Conservation (phyloP, 2,888 invertebrate species). For the Xiphydria camelus region DNA sequence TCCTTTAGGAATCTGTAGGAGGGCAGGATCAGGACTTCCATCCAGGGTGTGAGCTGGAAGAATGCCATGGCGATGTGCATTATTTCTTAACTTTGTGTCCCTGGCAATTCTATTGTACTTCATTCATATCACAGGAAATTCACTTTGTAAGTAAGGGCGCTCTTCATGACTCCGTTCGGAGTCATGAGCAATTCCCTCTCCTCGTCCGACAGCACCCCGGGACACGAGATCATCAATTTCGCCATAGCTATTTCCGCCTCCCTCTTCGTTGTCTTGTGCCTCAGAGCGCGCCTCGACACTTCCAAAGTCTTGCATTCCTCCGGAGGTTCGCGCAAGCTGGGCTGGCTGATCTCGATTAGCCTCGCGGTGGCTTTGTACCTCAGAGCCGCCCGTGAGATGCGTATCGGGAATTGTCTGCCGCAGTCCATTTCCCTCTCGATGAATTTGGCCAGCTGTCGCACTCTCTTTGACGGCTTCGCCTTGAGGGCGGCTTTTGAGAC, state of each 20-base stretch:
- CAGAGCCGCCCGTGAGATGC: constrained; percentile 29
- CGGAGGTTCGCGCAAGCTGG: constrained; percentile 13
- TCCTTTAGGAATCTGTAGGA: constrained; percentile 31
- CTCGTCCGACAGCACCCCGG: constrained; percentile 27
- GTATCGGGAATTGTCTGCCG: constrained; percentile 27
- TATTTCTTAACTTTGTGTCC: background rate
- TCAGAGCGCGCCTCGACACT: constrained; percentile 8
- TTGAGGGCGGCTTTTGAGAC: constrained; percentile 3
- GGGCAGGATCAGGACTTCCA: constrained; percentile 35
- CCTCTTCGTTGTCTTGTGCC: constrained; percentile 10
- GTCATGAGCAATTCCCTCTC: constrained; percentile 31
- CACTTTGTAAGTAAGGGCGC: constrained; percentile 34
- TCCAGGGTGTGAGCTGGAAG: constrained; percentile 39
- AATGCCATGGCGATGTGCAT: background rate
- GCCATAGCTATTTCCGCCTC: constrained; percentile 12
- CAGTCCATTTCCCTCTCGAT: constrained; percentile 12
- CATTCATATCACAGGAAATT: too few species aligned
- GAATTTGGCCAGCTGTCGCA: constrained; percentile 24
- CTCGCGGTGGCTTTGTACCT: constrained; percentile 28
- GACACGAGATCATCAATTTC: constrained; percentile 26
- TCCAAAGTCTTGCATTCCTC: constrained; percentile 21
- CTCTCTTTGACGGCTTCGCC: constrained; percentile 21
- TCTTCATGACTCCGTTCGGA: constrained; percentile 26
- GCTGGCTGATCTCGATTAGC: constrained; percentile 31
- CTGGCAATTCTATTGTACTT: background rate